Evolutionary conservation across 2,797 vertebrate species (phyloP), one percentile per base, ranked within the genome.

Genomic region (Acridotheres tristis): DNA sequence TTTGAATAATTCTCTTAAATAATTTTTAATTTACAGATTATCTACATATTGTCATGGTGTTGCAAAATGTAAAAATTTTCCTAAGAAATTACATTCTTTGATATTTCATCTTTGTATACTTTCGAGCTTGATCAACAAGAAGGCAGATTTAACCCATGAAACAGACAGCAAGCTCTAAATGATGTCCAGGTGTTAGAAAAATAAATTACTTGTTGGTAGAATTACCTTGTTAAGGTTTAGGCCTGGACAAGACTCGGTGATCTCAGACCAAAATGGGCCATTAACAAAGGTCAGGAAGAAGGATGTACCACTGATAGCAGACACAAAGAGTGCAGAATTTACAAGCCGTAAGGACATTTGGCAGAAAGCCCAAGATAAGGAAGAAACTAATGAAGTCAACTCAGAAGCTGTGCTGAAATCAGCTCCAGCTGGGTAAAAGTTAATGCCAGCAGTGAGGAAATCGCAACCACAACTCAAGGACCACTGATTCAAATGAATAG

Each of bases 221-320:
- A 83, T 53, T 45, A 25, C 29, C 10, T 71, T 51, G 38, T 71
- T 26, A 58, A 32, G 17, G 17, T 83, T 57, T 77, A 65, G 45
- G 25, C 38, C 21, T 30, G 38, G 59, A 45, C 17, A 32, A 45
- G n/a, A 30, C 20, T 65, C 25, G 30, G 3, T 12, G 19, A 65
- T 32, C 45, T 65, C 30, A 47, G 53, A 65, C 26, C 22, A 10
- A 54, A 20, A 47, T 3, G 3, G 13, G 38, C 30, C 0, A 0
- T 53, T 51, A 47, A 47, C 40, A 72, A 58, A 72, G 38, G 20
- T 47, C 19, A 15, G 12, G 21, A 38, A 65, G 58, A 77, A 51
- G 45, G n/a, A 26, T 45, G 16, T 51, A 27, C 45, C 53, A 40
- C 45, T 65, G 88, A 58, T 13, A 58, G 23, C 7, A 29, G 30